Evolutionary conservation across 2,113 vertebrate species (phyloP), one percentile per base, ranked within the genome.

Genomic region (Epinephelus cyanopodus): DNA sequence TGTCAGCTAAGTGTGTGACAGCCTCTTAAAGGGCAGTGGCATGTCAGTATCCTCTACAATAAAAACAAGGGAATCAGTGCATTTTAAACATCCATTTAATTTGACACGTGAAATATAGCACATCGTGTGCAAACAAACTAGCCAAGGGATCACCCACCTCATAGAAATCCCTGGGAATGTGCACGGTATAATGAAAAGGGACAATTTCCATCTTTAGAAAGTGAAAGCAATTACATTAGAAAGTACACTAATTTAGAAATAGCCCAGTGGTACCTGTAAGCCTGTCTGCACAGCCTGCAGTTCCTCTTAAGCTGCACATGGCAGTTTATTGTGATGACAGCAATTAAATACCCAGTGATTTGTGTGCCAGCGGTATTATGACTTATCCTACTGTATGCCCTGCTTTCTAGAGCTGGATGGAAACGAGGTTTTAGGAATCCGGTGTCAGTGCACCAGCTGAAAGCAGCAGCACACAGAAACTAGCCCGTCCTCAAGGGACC

Each of bases 271-370:
- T 83, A 94, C 90, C 90, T 94, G 88, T 89, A 91, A 93, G 87
- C 90, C 85, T 75, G 74, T 78, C 69, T 66, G 79, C 74, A 89
- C 82, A 86, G 81, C 79, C 82, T 80, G 83, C 61, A 79, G 81
- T 76, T 74, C 77, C 76, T 69, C 86, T 85, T 90, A 93, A 92
- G 86, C 90, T 85, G 82, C 78, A 77, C 83, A 84, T 84, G 88
- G 79, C 84, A 71, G 88, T 88, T 84, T 80, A 90, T 87, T 89
- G 85, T 82, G 82, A 92, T 90, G 90, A 90, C 87, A 91, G 89
- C 89, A 93, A 95, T 94, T 94, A 94, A 93, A 95, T 91, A 90
- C 86, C 78, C 81, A 23, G 66, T 84, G 88, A 85, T 90, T 89
- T 88, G 84, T 87, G 84, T 82, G 82, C 83, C 86, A 85, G 83